These are phyloP conservation scores for Litoditis marina DNA, from an alignment of 2,888 invertebrate species.

Conservation along the genomic window DNA sequence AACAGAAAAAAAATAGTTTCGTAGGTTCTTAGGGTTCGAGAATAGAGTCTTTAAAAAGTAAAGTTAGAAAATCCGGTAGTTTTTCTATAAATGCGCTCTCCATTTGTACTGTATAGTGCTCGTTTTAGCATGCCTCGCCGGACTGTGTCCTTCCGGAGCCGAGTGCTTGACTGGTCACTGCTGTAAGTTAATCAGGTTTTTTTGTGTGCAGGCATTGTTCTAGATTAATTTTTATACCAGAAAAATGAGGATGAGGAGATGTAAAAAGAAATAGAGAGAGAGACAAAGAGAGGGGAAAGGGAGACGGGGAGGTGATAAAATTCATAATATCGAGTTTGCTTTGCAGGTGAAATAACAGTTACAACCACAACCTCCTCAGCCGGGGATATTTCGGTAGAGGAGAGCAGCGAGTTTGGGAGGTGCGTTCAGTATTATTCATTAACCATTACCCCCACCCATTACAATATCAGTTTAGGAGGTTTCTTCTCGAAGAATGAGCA, in stretches of 20 bases:
- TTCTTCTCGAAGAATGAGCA: too few relatives aligned
- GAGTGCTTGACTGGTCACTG: conserved; percentile 50
- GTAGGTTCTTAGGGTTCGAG: too few relatives aligned
- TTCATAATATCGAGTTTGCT: too few relatives aligned
- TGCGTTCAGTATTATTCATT: not conserved
- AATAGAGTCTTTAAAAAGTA: not conserved
- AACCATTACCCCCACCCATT: too few relatives aligned
- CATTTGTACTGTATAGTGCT: not conserved
- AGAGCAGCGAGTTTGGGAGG: conserved; percentile 12
- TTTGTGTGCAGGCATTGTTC: too few relatives aligned
- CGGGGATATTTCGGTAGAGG: conserved; percentile 6
- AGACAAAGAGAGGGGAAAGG: too few relatives aligned
- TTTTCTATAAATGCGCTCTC: not conserved
- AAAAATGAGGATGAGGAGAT: not conserved
- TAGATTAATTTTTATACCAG: not conserved
- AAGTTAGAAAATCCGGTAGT: not conserved
- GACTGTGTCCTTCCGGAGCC: conserved; percentile 46
- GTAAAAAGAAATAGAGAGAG: not conserved
- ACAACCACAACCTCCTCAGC: not conserved
- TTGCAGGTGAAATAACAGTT: not conserved
- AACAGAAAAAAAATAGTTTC: too few relatives aligned
- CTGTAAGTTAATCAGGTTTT: conserved; percentile 29
- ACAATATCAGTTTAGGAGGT: too few relatives aligned
- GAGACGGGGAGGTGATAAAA: conserved; percentile 12
- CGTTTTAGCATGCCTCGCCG: conserved; percentile 45